A percentile compares a stretch with the other conserved stretches of the same genome.
Evolutionary conservation across 2,797 vertebrate species (phyloP).

Genomic region (Carapus acus): DNA sequence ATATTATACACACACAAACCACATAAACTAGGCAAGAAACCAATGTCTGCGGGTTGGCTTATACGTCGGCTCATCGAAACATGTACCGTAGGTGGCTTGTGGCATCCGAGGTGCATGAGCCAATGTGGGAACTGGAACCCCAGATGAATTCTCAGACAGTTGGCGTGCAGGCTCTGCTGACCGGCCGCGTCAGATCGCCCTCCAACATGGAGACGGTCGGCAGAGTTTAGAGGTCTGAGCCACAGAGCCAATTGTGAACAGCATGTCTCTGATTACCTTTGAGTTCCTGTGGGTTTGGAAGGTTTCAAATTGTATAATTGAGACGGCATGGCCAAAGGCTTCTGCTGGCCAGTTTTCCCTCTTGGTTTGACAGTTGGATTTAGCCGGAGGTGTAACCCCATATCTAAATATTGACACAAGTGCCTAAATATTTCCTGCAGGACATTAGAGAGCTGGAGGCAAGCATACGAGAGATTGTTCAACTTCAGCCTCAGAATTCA

Average conservation of each 20-base stretch:
- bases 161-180: constrained; percentile 38
- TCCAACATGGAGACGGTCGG: constrained; percentile 35
- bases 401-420: constrained; percentile 32
- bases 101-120: not conserved
- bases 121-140: constrained; percentile 12
- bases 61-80: constrained; percentile 16
- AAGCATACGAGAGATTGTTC: not conserved
- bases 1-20: constrained; percentile 1
- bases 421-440: constrained; percentile 22
- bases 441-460: not conserved
- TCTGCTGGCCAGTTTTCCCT: constrained; percentile 10
- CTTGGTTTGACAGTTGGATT: constrained; percentile 33
- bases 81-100: constrained; percentile 6
- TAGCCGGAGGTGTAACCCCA: constrained; percentile 24
- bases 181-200: constrained; percentile 11
- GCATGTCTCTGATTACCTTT: constrained; percentile 18
- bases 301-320: constrained; percentile 6
- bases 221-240: constrained; percentile 8
- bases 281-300: constrained; percentile 26
- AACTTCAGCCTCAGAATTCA: not conserved
- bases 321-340: constrained; percentile 2
- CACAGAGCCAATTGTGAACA: not conserved
- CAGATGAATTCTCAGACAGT: constrained; percentile 55
- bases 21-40: constrained; percentile 6
- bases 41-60: constrained; percentile 18